Conservation (phyloP, 2,113 vertebrate genomes). For the Sylvilagus bachmani region DNA sequence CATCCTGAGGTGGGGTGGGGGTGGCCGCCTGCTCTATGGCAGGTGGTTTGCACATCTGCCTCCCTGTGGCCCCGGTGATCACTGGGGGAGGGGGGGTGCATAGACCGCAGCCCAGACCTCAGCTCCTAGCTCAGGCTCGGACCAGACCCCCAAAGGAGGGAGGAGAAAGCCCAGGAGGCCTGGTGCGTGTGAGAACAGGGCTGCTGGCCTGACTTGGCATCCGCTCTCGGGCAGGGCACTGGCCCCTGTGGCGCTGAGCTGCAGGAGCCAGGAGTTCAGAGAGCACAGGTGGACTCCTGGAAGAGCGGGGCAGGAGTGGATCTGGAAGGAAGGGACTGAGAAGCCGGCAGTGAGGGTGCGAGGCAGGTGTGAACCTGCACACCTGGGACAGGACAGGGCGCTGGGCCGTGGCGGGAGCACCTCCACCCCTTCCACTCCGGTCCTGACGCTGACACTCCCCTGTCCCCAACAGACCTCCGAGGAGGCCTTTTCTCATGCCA, state of each 20-base stretch:
- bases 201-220: too few relatives aligned
- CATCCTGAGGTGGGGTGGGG: constrained; percentile 56
- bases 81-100: not conserved
- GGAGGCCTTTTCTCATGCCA: not conserved
- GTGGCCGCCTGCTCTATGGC: constrained; percentile 47
- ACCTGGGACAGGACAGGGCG: too few relatives aligned
- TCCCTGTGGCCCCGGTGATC: constrained; percentile 72
- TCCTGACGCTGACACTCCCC: not conserved
- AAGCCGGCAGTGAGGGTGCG: not conserved
- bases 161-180: not conserved
- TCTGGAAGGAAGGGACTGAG: not conserved
- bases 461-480: not conserved
- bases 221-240: too few relatives aligned
- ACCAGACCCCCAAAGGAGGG: not conserved
- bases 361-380: not conserved
- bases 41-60: constrained; percentile 71
- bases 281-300: not conserved
- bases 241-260: not conserved
- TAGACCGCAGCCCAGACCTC: constrained; percentile 49
- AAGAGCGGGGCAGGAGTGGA: too few relatives aligned
- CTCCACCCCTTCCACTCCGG: fast-evolving
- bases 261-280: not conserved
- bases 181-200: not conserved
- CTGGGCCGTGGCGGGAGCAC: too few relatives aligned
- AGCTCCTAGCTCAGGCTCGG: constrained; percentile 20